Base-by-base conservation (phyloP, 2,888 invertebrate genomes). In the Slavum lentiscoides region DNA sequence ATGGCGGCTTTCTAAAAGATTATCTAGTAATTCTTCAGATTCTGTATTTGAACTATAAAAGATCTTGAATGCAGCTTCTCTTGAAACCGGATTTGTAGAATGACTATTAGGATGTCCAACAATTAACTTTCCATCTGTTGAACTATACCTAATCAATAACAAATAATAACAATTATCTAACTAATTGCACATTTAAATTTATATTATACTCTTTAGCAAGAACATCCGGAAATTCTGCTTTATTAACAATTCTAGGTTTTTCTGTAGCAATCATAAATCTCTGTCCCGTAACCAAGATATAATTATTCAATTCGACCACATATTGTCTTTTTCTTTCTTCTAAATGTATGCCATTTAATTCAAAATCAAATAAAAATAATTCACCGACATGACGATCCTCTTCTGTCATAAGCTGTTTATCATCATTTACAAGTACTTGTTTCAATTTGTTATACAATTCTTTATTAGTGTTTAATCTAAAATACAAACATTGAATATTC, bases 281-380 rank as follows among this genome's bases (percentile, higher is more conserved):
- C 86, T 96, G 95, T 0, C 96, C 95, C 1, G 93, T 88, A 85
- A 89, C 86, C 53, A 97, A 88, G 83, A 97, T 96, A 74, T 90
- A 88, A 86, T 97, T 94, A 86, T 97, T 98, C 37, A 98, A 88
- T 0, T 91, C 89, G 0, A 98, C 97, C 69, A 98, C 97, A 84
- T 88, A 86, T 81, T 88, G 87, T 39, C 96, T 88, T 66, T 92
- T 90, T 0, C 88, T 87, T 83, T 95, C 93, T 13, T 92, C 90
- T 82, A 99, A 88, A 86, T 99, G 98, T 82, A 99, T 98, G 4
- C 98, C 99, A 86, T 95, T 94, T 86, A 97, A 97, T 86, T 99
- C 97, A 87, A 99, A 99, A 87, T 99, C 98, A 86, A 96, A 95
- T 9, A 98, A 88, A 86, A 99, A 98, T 68, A 99, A 88, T 84